Percentiles rank a stretch among this genome's conserved stretches.
These are phyloP conservation scores for Trissoscelio sp. DNA, from an alignment of 2,888 invertebrate species.

Conservation along the genomic window DNA sequence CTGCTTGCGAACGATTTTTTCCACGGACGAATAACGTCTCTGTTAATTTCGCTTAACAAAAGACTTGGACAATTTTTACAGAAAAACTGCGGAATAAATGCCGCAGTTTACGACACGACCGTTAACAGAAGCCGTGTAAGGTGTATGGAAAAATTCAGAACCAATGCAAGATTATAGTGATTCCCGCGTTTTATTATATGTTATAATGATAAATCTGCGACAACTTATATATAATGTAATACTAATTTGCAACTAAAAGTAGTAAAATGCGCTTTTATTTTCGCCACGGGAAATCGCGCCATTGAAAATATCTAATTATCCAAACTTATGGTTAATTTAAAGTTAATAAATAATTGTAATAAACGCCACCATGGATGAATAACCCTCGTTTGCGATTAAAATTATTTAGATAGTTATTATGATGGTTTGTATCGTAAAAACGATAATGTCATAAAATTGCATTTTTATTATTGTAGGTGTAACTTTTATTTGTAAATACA, in stretches of 20 bases:
- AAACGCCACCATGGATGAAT: background rate
- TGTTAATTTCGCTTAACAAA: background rate
- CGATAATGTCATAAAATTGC: background rate
- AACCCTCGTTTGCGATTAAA: background rate
- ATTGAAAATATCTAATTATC: background rate
- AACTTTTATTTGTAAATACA: too few relatives aligned
- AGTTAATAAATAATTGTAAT: constrained; percentile 27
- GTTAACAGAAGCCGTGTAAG: constrained; percentile 23
- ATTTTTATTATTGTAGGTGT: too few relatives aligned
- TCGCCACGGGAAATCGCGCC: background rate
- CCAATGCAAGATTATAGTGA: constrained; percentile 11
- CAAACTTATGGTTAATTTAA: background rate
- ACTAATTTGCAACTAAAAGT: background rate
- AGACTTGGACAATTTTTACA: background rate
- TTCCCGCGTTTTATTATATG: constrained; percentile 11
- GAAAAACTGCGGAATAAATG: background rate
- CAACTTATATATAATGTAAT: constrained; percentile 7
- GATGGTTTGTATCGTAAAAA: background rate
- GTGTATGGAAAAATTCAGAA: background rate
- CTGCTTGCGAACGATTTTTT: background rate
- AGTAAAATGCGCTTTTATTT: constrained; percentile 6
- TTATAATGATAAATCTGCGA: constrained; percentile 12
- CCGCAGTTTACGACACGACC: background rate
- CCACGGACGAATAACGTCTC: background rate
- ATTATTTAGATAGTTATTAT: background rate